Base-by-base conservation (phyloP, 2,888 invertebrate species). In the Hydrotaea cyrtoneurina region DNA sequence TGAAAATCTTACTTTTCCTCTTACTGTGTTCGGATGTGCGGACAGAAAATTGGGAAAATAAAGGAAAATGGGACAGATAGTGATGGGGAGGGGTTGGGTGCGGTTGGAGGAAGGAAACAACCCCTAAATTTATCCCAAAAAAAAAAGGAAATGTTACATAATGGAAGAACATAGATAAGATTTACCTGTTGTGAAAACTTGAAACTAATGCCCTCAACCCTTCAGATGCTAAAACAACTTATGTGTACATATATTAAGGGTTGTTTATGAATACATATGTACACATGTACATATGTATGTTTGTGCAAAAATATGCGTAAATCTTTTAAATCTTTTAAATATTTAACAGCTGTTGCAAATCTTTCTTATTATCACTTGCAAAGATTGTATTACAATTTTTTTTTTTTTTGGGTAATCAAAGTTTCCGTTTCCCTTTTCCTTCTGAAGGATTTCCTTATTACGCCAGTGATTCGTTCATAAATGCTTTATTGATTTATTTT, bases 261-360 rank as follows among this genome's bases (percentile, higher is more conserved):
- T 69, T 11, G 43, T 46, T 69, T 46, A 15, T 15, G 31, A 19
- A 4, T 66, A 46, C 21, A 72, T 50, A 43, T 15, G 2, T 11
- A 71, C 19, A 10, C 26, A 46, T 71, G 15, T 31, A 21, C 17
- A 7, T 13, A 46, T 19, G 46, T 69, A n/a, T 53, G n/a, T 21
- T 10, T 66, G 21, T 53, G 10, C 19, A 72, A 55, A 36, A 72
- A 55, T 55, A 36, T 72, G 17, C 17, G 43, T 57, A 78, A 84
- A 81, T 72, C 76, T 76, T 43, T 57, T 57, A 78, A 84, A 81
- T 72, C 76, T 76, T 43, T 57, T 79, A 76, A 84, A 81, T 78
- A 73, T 80, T 81, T 80, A 90, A 89, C 90, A 90, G 90, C 89
- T 89, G 88, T 86, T 89, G 85, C 83, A 88, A 87, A 88, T 89